Base-by-base conservation (phyloP, 2,888 invertebrate genomes). In the Tridacna gigas region DNA sequence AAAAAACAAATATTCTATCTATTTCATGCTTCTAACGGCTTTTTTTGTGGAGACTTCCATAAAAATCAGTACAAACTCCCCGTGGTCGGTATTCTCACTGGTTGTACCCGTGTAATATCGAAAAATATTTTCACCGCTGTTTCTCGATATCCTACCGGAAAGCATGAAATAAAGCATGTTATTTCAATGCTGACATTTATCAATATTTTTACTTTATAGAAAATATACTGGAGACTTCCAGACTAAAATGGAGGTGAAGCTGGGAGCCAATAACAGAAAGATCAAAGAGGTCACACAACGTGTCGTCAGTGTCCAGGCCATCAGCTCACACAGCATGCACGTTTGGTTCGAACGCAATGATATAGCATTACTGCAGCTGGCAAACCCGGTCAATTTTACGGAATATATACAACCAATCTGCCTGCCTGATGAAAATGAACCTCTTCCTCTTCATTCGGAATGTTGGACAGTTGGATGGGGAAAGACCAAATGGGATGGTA, bases 381-480 rank as follows among this genome's bases (percentile, higher is more conserved):
- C 83, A 3, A 66, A 85, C 9, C 86, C 90, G 0, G 91, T 93
- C 25, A 79, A 76, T 18, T 93, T 85, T 77, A 92, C 89, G 5
- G 81, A 89, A 0, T 89, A 90, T 67, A 91, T 94, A 45, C 90
- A 89, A 48, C 93, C 93, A 0, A 86, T 91, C 11, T 94, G 94
- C 80, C 80, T 94, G n/a, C 91, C 93, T 0, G 80, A 83, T 0
- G 74, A 71, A 4, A 71, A 69, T 0, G 92, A 91, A 11, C 73
- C 77, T 4, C 86, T 91, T 26, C 88, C 90, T 0, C 60, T 86
- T 12, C 84, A 88, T 18, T 86, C 92, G 0, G 77, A 74, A 9
- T 93, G 93, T 79, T 91, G 84, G 69, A 86, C 89, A 0, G 86
- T 90, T 0, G 93, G 93, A 15, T 93, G 91, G 91, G 93, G 93